These are phyloP conservation scores for Euura saliciscinereae DNA, from an alignment of 1,140 invertebrate genomes.

Conservation along the genomic window DNA sequence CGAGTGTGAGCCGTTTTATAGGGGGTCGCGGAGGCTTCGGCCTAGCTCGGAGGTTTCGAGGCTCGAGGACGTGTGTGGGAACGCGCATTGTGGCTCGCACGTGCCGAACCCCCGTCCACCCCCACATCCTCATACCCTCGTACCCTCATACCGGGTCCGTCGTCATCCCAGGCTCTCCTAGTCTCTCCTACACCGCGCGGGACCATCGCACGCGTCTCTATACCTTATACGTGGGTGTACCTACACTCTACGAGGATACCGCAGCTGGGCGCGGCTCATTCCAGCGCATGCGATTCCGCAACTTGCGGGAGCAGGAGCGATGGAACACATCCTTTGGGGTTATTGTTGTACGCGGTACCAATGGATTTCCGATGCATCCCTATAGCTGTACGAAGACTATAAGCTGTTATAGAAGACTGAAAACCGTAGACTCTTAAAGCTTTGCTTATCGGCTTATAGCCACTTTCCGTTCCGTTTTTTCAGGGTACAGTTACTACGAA, in stretches of 20 bases:
- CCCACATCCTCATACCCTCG: neutral
- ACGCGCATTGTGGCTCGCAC: constrained; percentile 56
- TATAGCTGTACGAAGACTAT: too few relatives aligned
- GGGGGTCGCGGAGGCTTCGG: constrained; percentile 23
- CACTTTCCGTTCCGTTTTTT: too few relatives aligned
- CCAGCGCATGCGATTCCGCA: constrained; percentile 47
- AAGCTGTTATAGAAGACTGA: too few relatives aligned
- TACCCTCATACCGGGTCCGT: constrained; percentile 4
- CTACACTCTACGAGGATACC: constrained; percentile 18
- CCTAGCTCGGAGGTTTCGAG: constrained; percentile 27
- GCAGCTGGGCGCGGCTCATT: constrained; percentile 47
- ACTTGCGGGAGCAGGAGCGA: constrained; percentile 27
- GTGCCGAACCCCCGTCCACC: constrained; percentile 34
- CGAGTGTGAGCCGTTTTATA: constrained; percentile 46
- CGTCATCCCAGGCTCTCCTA: neutral
- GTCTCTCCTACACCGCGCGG: too few relatives aligned
- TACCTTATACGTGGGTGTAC: constrained; percentile 14
- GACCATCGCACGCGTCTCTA: constrained; percentile 27
- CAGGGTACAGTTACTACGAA: too few relatives aligned
- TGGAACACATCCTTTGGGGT: neutral
- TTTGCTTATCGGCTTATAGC: too few relatives aligned
- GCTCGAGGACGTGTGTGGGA: constrained; percentile 43
- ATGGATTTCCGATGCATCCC: too few relatives aligned
- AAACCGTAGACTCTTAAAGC: too few relatives aligned
- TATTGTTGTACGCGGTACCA: too few relatives aligned